Evolutionary conservation across 2,888 invertebrate genomes (phyloP), one percentile per base, ranked within the genome.

Genomic region (Euphydryas editha): DNA sequence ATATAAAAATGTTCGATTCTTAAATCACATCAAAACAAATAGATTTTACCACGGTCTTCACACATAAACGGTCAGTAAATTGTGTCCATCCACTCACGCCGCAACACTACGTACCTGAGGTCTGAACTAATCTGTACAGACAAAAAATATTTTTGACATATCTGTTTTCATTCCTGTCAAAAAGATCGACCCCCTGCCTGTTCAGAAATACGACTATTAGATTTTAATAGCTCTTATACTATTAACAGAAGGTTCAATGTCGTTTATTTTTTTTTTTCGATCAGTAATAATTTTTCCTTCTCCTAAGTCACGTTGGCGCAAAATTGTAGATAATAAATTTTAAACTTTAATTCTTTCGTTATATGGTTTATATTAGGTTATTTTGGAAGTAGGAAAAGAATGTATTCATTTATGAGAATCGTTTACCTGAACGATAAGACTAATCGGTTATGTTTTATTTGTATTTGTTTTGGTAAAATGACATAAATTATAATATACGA

Each of bases 381-480:
- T 44, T 51, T 17, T 13, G 0, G 51, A 55, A 60, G 51, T 72
- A 30, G 30, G 5, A 30, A 70, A 78, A 75, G 79, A 83, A 86
- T 87, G 82, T 81, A 84, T 84, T 84, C 78, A 81, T 86, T 84
- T 81, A 79, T 73, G 78, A 80, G 84, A 84, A 85, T 81, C 84
- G 83, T 83, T 86, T 90, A 88, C 88, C 88, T 86, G 84, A 77
- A 67, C 72, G 88, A 90, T 91, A 88, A 87, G 75, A 74, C 81
- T 90, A 89, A 91, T 91, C 91, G 83, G 84, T 88, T 84, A 87
- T 83, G 81, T 83, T 87, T 86, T 90, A 85, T 90, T 90, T 88
- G 83, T 70, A 58, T 70, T 69, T 72, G 67, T 58, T 70, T 70
- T 51, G 37, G 59, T 77, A 76, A 72, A 70, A 78, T 81, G 79